These are phyloP conservation scores for Centruroides sculpturatus DNA, from an alignment of 1,140 invertebrate species.

Conservation along the genomic window DNA sequence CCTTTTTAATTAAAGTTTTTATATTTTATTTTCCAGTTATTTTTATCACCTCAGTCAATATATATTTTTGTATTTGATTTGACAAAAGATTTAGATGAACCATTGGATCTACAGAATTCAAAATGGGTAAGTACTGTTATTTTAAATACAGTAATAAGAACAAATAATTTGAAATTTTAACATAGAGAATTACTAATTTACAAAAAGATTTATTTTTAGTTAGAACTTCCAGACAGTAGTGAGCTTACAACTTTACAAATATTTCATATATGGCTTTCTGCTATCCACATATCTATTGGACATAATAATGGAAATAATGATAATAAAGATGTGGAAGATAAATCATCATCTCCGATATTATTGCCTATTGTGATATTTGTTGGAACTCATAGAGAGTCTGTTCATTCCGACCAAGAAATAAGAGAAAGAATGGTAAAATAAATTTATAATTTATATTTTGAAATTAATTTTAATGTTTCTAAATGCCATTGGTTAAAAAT, in stretches of 20 bases:
- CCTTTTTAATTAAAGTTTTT: no score
- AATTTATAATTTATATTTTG: neutral
- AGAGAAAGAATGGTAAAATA: neutral
- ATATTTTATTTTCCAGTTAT: constrained; percentile 24
- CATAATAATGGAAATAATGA: neutral
- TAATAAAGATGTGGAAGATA: constrained; percentile 1
- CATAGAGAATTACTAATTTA: no score
- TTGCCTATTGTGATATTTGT: constrained; percentile 32
- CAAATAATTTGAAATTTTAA: neutral
- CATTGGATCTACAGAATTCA: neutral
- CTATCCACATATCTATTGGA: constrained; percentile 14
- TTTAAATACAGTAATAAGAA: neutral
- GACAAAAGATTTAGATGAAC: constrained; percentile 24
- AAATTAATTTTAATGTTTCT: neutral
- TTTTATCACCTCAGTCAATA: constrained; percentile 30
- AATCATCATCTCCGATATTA: constrained; percentile 14
- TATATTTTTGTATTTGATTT: constrained; percentile 34
- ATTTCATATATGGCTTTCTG: constrained; percentile 17
- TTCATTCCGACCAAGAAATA: neutral
- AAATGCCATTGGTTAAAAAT: neutral
- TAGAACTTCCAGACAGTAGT: constrained; percentile 4
- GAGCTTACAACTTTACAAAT: constrained; percentile 4
- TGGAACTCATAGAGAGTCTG: constrained; percentile 27
- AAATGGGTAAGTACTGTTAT: neutral
- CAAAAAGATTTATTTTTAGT: neutral